Base-by-base conservation (phyloP, 2,888 invertebrate species). In the Norana najaformis region DNA sequence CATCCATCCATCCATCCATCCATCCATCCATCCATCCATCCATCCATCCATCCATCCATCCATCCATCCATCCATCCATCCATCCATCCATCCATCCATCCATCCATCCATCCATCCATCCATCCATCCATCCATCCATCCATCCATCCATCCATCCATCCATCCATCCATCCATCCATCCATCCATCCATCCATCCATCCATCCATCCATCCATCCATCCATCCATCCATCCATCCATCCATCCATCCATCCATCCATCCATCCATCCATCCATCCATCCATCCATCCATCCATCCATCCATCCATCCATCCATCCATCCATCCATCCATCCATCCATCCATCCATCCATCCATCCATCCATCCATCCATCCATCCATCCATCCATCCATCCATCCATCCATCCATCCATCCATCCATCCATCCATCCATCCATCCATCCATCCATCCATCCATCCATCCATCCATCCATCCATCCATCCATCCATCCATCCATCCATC, bases 81-180 rank as follows among this genome's bases (percentile, higher is more conserved):
- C 30, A 69, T 69, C 69, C 0, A n/a, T n/a, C 69, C 0, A 69
- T n/a, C 69, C 30, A 85, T 35, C 69, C 11, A n/a, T n/a, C n/a
- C n/a, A 1, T 5, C 16, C n/a, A 8, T n/a, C n/a, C 8, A 0
- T n/a, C n/a, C 3, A 8, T n/a, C 6, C 69, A n/a, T 69, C 14
- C 30, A 8, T 16, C 8, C 30, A 69, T 69, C 69, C 0, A n/a
- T n/a, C 69, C 0, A 69, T n/a, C 69, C 30, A 85, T 35, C 69
- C 11, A n/a, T n/a, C n/a, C n/a, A 1, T 5, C 16, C n/a, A 8
- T n/a, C n/a, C 8, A 0, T n/a, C n/a, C 3, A 8, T n/a, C 6
- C 69, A n/a, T 69, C 14, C 30, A 8, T 16, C 8, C 30, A 69
- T 69, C 69, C 0, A n/a, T n/a, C 69, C 0, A 69, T n/a, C 69